Evolutionary conservation across 2,888 invertebrate genomes (phyloP), one percentile per base, ranked within the genome.

Genomic region (Leucophora obtusa): DNA sequence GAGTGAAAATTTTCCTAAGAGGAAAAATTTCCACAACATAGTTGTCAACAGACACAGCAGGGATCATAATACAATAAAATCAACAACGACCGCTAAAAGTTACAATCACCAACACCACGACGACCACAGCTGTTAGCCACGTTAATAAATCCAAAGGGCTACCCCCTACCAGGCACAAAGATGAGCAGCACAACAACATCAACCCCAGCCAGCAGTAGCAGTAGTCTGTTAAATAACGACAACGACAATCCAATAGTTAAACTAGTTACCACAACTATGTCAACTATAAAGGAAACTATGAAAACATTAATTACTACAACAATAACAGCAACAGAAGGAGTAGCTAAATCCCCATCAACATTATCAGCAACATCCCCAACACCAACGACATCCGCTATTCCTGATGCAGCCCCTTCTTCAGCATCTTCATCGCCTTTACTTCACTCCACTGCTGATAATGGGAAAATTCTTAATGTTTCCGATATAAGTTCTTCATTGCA

Each of bases 401-500:
- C 79, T n/a, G 15, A 79, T 10, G n/a, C 43, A 9, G 10, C 72
- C 54, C 1, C 33, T 28, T 18, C 11, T 24, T 28, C 28, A 7
- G 2, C 21, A 21, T 11, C 56, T 5, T 5, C 18, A 21, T 18
- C 50, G 18, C 5, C 63, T 6, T 9, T 38, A 9, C 54, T 62
- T 28, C 11, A 10, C 11, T 24, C 62, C 7, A 8, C 50, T 59
- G 14, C 60, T 21, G 60, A 59, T 18, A 2, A 6, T 9, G 66
- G n/a, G 9, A 76, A 74, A 60, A 85, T 86, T 51, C 82, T 85
- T 80, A 88, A 85, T 85, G 89, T 90, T 65, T 87, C 85, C 79
- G 90, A 91, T 83, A 85, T 91, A 56, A 89, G 89, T 83, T 86
- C 87, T 66, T 86, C 92, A 66, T 90, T 94, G 91, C 94, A 94